Percentiles rank a stretch among this genome's conserved stretches.
phyloP scores from a whole-genome alignment of 2,113 vertebrate species.

The Cebus imitator region DNA sequence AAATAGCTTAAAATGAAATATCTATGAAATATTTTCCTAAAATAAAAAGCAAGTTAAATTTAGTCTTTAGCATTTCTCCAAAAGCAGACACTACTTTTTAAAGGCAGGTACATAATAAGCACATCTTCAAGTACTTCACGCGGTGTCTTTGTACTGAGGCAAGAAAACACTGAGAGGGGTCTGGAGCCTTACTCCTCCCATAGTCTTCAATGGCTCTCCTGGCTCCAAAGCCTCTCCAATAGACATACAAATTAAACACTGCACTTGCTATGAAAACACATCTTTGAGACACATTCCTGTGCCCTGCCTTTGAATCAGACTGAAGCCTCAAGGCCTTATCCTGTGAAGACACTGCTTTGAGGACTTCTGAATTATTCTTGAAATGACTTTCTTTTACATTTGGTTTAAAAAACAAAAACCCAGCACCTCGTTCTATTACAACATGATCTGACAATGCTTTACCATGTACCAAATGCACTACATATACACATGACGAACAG shows the following conservation, averaged over 20 bases:
- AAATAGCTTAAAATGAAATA: slow-evolving; percentile 42
- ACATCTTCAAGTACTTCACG: not conserved
- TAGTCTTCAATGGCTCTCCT: not conserved
- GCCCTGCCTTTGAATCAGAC: not conserved
- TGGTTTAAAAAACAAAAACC: slow-evolving; percentile 31
- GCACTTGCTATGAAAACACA: not conserved
- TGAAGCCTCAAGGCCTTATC: not conserved
- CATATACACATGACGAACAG: not conserved
- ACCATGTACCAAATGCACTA: not conserved
- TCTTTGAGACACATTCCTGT: not conserved
- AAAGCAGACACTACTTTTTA: not conserved
- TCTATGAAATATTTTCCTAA: slow-evolving; percentile 12
- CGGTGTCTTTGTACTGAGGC: not conserved
- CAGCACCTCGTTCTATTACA: not conserved
- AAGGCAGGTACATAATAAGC: not conserved
- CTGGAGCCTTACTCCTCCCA: not conserved
- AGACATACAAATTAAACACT: not conserved
- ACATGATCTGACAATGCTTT: not conserved
- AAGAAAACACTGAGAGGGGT: not conserved
- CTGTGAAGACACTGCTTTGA: not conserved
- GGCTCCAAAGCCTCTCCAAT: not conserved
- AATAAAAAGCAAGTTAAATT: not conserved
- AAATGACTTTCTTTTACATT: slow-evolving; percentile 14
- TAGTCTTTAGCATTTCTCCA: not conserved
- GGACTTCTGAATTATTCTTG: not conserved